These are phyloP conservation scores for Percina caprodes DNA, from an alignment of 2,113 vertebrate species.

Conservation along the genomic window DNA sequence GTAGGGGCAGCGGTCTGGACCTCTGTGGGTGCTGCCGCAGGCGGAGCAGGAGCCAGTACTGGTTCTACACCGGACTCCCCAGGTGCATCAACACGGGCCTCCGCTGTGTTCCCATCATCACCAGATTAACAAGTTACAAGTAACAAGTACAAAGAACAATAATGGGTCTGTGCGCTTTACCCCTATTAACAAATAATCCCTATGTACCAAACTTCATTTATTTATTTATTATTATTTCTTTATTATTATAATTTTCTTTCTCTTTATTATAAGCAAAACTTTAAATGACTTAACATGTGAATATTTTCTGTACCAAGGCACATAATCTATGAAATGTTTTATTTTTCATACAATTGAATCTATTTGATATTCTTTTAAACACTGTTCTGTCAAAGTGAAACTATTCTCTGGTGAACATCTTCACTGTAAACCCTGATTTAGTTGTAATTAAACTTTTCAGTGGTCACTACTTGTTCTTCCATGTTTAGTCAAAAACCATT, in stretches of 20 bases:
- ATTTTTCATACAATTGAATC: not conserved
- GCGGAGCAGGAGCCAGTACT: conserved; percentile 14
- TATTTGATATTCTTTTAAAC: not conserved
- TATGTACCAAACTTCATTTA: not conserved
- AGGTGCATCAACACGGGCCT: conserved; percentile 38
- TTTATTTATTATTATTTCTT: too few species aligned
- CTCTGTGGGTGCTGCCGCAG: conserved; percentile 38
- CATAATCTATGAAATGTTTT: not conserved
- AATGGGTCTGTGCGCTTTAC: not conserved
- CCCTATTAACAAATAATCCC: not conserved
- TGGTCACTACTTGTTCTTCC: too few species aligned
- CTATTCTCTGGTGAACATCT: conserved; percentile 5
- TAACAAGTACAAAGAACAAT: conserved; percentile 2
- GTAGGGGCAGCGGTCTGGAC: conserved; percentile 28
- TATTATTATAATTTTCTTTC: too few species aligned
- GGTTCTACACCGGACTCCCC: conserved; percentile 19
- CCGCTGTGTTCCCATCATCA: not conserved
- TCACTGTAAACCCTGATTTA: too few species aligned
- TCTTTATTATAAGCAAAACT: not conserved
- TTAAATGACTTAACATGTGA: not conserved
- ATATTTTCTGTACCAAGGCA: not conserved
- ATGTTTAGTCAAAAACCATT: too few species aligned
- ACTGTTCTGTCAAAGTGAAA: conserved; percentile 7
- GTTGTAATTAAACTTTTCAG: too few species aligned
- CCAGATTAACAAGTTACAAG: conserved; percentile 18